These are phyloP conservation scores for Malthinus flaveolus DNA, from an alignment of 2,888 invertebrate genomes.

Conservation along the genomic window DNA sequence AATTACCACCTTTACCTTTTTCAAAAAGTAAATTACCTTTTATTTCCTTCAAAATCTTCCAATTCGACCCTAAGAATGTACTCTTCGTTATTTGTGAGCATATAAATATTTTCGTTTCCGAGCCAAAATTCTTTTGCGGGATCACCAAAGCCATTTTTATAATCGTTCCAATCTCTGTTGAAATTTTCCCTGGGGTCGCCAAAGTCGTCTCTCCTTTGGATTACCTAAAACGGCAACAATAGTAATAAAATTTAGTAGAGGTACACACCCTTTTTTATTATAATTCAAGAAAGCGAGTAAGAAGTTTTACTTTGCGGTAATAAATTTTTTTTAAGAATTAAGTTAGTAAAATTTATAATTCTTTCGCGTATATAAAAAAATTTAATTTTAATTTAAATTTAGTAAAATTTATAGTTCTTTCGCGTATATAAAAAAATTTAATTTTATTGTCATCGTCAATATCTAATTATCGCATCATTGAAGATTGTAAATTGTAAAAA, in stretches of 20 bases:
- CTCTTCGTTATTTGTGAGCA: conserved; percentile 90
- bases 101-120: conserved; percentile 91
- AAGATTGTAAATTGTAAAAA: too few relatives aligned
- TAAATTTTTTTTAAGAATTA: not conserved
- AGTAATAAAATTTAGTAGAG: conserved; percentile 12
- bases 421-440: too few relatives aligned
- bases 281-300: not conserved
- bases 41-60: conserved; percentile 91
- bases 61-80: conserved; percentile 85
- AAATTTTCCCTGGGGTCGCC: conserved; percentile 88
- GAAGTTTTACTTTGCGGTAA: not conserved
- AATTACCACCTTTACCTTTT: too few relatives aligned
- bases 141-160: conserved; percentile 91
- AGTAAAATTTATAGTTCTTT: too few relatives aligned
- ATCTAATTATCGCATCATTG: too few relatives aligned
- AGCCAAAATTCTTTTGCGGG: conserved; percentile 90
- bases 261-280: not conserved
- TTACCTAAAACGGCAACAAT: conserved; percentile 65
- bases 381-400: not conserved
- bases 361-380: too few relatives aligned
- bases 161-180: conserved; percentile 90
- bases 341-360: not conserved
- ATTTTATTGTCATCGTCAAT: too few relatives aligned
- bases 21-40: conserved; percentile 64
- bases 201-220: conserved; percentile 86